Evolutionary conservation across 2,797 vertebrate species (phyloP).

Genomic region (Dicrostonyx torquatus): DNA sequence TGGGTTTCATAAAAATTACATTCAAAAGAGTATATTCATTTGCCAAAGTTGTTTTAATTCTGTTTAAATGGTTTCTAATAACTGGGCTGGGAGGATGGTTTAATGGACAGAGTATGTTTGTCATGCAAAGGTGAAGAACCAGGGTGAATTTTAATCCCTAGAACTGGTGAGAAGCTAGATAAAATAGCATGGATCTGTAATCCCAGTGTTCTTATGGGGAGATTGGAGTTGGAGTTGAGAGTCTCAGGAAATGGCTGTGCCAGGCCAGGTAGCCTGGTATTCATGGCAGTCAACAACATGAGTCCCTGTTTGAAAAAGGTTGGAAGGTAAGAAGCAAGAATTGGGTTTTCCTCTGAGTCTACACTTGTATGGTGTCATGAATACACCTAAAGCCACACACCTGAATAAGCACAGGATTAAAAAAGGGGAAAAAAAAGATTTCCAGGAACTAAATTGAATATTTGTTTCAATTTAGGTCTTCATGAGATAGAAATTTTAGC

Average conservation of each 20-base stretch:
- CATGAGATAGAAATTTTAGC: background rate
- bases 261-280: background rate
- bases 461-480: background rate
- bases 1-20: background rate
- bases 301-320: background rate
- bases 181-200: too few relatives aligned
- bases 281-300: background rate
- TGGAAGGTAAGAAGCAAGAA: background rate
- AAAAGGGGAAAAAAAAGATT: background rate
- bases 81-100: background rate
- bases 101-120: background rate
- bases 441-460: background rate
- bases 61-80: background rate
- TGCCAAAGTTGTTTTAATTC: background rate
- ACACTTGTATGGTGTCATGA: background rate
- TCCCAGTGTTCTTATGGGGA: background rate
- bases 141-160: background rate
- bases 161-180: background rate
- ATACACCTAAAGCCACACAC: background rate
- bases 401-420: background rate
- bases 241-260: background rate
- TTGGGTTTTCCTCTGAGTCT: background rate
- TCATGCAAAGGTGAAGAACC: background rate
- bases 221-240: background rate
- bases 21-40: background rate